Base-by-base conservation (phyloP, 1,140 invertebrate species). In the Drosophila micromelanica region DNA sequence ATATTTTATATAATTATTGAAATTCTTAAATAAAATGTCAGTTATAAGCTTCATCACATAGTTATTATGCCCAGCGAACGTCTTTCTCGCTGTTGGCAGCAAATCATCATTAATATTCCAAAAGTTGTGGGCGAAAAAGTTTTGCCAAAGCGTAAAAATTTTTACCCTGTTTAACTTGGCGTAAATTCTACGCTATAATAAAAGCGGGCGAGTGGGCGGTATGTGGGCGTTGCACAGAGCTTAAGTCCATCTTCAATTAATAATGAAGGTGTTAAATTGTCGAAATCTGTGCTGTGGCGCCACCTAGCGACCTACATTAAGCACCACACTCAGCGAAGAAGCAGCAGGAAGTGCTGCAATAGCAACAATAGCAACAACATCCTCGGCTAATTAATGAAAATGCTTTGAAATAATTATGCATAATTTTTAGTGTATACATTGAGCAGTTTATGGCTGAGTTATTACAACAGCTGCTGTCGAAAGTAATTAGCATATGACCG, bases 351-450 rank as follows among this genome's bases (percentile, higher is more conserved):
- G 49, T 38, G 30, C 55, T 42, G 15, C 57, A 73, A 11, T 49
- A 57, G n/a, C 40, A 64, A 7, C 20, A 38, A 30, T 40, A 68
- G 38, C 40, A 61, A 32, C 27, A 61, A 57, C 61, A 76, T 57
- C 54, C 61, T 76, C 57, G 75, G 72, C 82, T 87, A 87, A 87
- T 87, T 87, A 87, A 87, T 87, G 78, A 89, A 86, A 89, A 89
- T 70, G 84, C 82, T 87, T 89, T 87, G 76, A 87, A 87, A 87
- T 87, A 89, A 87, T 87, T 87, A 89, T 87, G 82, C 82, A 87
- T 87, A 84, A 87, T 87, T 87, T 87, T 89, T 89, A 86, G 84
- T 89, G 84, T 86, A 86, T 86, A 86, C 79, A 86, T 86, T 89
- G 82, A 89, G 84, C 79, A 87, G 79, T 87, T 89, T 89, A 89